These are phyloP conservation scores for Pseudorasbora parva DNA, from an alignment of 2,113 vertebrate genomes.

Conservation along the genomic window DNA sequence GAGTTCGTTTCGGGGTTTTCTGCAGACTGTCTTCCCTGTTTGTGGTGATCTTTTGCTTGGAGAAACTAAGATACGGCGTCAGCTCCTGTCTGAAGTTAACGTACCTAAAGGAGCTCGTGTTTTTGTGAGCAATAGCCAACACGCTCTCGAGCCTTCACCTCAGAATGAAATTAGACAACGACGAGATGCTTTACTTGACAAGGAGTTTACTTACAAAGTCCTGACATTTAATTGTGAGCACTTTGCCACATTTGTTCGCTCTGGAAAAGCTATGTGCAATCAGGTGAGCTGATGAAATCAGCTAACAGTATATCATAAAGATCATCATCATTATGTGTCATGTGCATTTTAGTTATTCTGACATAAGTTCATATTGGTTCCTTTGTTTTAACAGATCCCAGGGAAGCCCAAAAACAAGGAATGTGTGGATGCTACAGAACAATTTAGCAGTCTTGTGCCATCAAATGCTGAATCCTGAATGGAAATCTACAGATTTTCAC, in stretches of 20 bases:
- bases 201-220: slow-evolving; percentile 58
- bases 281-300: slow-evolving; percentile 58
- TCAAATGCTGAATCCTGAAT: background rate
- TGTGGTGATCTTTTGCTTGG: slow-evolving; percentile 72
- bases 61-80: slow-evolving; percentile 64
- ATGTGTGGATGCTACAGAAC: slow-evolving; percentile 60
- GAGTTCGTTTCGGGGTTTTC: slow-evolving; percentile 49
- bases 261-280: slow-evolving; percentile 69
- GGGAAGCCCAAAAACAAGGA: slow-evolving; percentile 64
- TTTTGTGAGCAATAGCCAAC: slow-evolving; percentile 60
- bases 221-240: slow-evolving; percentile 71
- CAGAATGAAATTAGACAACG: slow-evolving; percentile 54
- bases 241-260: slow-evolving; percentile 70
- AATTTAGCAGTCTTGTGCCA: slow-evolving; percentile 58
- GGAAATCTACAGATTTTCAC: background rate
- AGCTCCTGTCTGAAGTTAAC: slow-evolving; percentile 60
- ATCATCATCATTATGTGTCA: background rate
- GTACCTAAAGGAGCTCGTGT: slow-evolving; percentile 62
- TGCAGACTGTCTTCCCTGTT: slow-evolving; percentile 61
- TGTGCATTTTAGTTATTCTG: background rate
- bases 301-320: background rate
- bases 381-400: slow-evolving; percentile 63
- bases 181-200: slow-evolving; percentile 57
- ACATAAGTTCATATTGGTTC: background rate
- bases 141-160: slow-evolving; percentile 46